Percentiles rank a stretch among this genome's conserved stretches.
These are phyloP conservation scores for Corythornis cristatus DNA, from an alignment of 2,113 vertebrate species.

Conservation along the genomic window DNA sequence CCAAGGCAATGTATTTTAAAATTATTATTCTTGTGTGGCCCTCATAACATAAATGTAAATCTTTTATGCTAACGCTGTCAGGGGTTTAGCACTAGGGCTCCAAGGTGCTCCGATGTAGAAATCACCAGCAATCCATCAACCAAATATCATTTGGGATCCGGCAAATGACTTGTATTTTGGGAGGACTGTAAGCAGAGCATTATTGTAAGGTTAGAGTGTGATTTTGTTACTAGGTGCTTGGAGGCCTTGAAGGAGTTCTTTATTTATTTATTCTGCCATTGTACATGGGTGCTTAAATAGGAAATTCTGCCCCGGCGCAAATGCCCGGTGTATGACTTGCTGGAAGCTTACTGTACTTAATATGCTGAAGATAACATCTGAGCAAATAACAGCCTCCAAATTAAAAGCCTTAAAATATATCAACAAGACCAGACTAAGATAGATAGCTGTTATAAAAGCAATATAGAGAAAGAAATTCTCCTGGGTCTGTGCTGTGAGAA, in stretches of 20 bases:
- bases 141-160: constrained; percentile 69
- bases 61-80: constrained; percentile 85
- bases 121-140: constrained; percentile 81
- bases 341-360: constrained; percentile 31
- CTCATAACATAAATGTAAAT: constrained; percentile 85
- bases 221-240: constrained; percentile 46
- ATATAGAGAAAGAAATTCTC: constrained; percentile 57
- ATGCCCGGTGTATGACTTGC: neutral
- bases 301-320: constrained; percentile 23
- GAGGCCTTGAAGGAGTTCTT: constrained; percentile 39
- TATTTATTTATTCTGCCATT: constrained; percentile 42
- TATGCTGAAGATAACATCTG: constrained; percentile 52
- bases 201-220: constrained; percentile 65
- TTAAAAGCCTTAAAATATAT: constrained; percentile 70
- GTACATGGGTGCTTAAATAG: neutral
- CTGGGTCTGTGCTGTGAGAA: constrained; percentile 15
- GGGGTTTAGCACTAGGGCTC: constrained; percentile 78
- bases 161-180: constrained; percentile 71
- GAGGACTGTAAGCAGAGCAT: constrained; percentile 65
- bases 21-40: constrained; percentile 86
- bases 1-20: constrained; percentile 81
- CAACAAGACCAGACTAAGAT: constrained; percentile 68
- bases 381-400: constrained; percentile 58
- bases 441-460: constrained; percentile 71
- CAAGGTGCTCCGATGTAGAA: constrained; percentile 80